Evolutionary conservation across 2,113 vertebrate genomes (phyloP).

Genomic region (Cyprinodon tularosa): DNA sequence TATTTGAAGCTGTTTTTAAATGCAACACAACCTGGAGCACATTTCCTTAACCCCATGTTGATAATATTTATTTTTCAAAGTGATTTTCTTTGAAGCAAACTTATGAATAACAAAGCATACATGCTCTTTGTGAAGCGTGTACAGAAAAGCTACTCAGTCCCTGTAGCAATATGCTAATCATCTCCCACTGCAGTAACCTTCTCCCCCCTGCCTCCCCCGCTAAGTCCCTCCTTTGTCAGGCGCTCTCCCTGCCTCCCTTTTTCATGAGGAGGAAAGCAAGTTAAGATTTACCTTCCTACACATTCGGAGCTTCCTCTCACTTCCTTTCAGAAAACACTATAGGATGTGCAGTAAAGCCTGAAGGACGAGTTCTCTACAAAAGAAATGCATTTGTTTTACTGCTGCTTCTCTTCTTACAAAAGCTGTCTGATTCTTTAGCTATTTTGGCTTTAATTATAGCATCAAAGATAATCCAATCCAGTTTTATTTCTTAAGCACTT

Average conservation of each 20-base stretch:
- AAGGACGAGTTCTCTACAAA: slow-evolving; percentile 50
- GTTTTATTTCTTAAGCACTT: no score
- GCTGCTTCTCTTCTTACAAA: slow-evolving; percentile 15
- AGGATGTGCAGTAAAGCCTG: slow-evolving; percentile 61
- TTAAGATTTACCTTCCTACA: slow-evolving; percentile 30
- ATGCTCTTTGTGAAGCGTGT: slow-evolving; percentile 19
- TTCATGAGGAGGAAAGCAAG: slow-evolving; percentile 13
- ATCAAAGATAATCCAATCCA: not conserved
- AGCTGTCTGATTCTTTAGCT: slow-evolving; percentile 8
- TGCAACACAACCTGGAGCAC: slow-evolving; percentile 32
- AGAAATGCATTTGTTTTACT: slow-evolving; percentile 61
- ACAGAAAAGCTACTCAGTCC: slow-evolving; percentile 14
- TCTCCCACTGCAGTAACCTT: slow-evolving; percentile 48
- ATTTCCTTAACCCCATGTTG: slow-evolving; percentile 17
- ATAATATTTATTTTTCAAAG: slow-evolving; percentile 25
- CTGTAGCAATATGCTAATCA: slow-evolving; percentile 67
- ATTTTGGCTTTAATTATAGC: slow-evolving; percentile 17
- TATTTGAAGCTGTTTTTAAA: slow-evolving; percentile 16
- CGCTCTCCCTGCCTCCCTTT: slow-evolving; percentile 17
- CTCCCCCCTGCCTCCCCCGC: slow-evolving; percentile 23
- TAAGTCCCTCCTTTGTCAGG: slow-evolving; percentile 28
- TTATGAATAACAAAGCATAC: slow-evolving; percentile 37
- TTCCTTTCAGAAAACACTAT: slow-evolving; percentile 51
- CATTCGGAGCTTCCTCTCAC: slow-evolving; percentile 22
- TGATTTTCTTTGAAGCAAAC: slow-evolving; percentile 23